Base-by-base conservation (phyloP, 2,797 vertebrate genomes). In the Alauda arvensis region DNA sequence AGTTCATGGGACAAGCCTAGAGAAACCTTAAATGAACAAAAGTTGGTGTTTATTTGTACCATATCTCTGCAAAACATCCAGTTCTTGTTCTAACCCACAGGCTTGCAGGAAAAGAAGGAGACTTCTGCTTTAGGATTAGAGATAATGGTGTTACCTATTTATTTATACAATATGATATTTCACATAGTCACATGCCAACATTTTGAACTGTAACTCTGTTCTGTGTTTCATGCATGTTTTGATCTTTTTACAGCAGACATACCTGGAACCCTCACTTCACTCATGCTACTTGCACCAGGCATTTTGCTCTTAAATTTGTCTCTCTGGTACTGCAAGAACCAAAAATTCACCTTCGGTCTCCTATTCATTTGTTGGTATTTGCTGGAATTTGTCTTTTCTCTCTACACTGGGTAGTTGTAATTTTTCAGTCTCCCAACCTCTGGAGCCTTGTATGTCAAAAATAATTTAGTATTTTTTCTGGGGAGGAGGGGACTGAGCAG, bases 31-130 rank as follows among this genome's bases (percentile, higher is more conserved):
- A 80, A 63, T 14, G 13, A 85, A n/a, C 8, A 9, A 8, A 5
- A 62, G 4, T 4, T 1, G 0, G 8, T 4, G 1, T 43, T 23
- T 21, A 83, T 51, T 52, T 42, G 39, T 28, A 60, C 20, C 53
- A n/a, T 4, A 15, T 19, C 21, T 53, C 65, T 59, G 26, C 17
- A 53, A 88, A 69, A 55, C 16, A 12, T 78, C 60, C 23, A 29
- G 31, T 33, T 72, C 29, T 71, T 70, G 15, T 78, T 82, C 55
- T 61, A 77, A 7, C 18, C 16, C 60, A 46, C 14, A 39, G 17
- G 11, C 15, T 40, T 29, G 12, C 14, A 43, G 37, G 53, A 51
- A 48, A 62, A 21, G 29, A 45, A 40, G 20, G 9, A 62, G 8
- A 34, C n/a, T 37, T 62, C 45, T 59, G 13, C 0, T 74, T 56